Evolutionary conservation across 2,797 vertebrate genomes (phyloP), one percentile per base, ranked within the genome.

Genomic region (Coregonus sp.): DNA sequence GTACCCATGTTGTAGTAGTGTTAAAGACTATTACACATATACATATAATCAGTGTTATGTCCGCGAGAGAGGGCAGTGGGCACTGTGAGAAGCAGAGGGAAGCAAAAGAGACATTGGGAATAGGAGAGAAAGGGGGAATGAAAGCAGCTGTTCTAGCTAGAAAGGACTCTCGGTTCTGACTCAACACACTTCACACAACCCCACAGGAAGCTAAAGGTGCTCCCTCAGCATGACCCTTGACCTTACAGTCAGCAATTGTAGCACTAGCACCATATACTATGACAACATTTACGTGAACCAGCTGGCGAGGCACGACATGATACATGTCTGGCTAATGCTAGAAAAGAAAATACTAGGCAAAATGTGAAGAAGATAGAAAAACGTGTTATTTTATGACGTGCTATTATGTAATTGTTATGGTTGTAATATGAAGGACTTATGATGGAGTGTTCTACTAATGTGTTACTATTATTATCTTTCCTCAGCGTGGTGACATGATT

Each of bases 181-280:
- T 67, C 0, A 12, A 59, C 65, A 54, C 20, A 51, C 25, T 68
- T 78, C 75, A 66, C 68, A 73, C 16, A 70, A 76, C 82, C 73
- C 80, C 73, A 37, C 12, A 12, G 37, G 33, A 78, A 73, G 78
- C 78, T 52, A 80, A 47, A 63, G n/a, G 69, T 63, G 80, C 80
- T 83, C 5, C 47, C 65, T 86, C 80, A 85, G 82, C 81, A 80
- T 67, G 9, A 89, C 80, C 79, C 6, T 83, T 88, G 83, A 88
- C 86, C 84, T 70, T 67, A 35, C 68, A 70, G 68, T 70, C 35
- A 40, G 5, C 37, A 70, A n/a, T 7, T 47, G 68, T n/a, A 20
- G 7, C 37, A 50, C 40, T 61, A 11, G 56, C 56, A 56, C 12
- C 9, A 25, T 72, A 67, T 16, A 31, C 51, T 29, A 33, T 15